Evolutionary conservation across 1,140 invertebrate genomes (phyloP).

Genomic region (Campoletis sonorensis): DNA sequence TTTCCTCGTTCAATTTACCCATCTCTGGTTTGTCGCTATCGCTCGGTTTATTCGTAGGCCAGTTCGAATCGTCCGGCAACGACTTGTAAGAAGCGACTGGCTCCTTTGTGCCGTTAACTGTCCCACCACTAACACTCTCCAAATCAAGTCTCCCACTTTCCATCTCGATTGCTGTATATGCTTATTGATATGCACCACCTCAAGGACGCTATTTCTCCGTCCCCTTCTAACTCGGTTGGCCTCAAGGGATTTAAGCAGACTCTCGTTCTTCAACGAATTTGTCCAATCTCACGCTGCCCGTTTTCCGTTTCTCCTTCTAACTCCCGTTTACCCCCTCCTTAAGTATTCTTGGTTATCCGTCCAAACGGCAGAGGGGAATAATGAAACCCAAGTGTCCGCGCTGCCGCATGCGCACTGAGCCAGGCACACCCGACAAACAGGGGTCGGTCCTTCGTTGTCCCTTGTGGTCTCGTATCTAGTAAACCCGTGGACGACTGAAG

Average conservation of each 20-base stretch:
- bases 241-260: neutral
- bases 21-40: conserved; percentile 24
- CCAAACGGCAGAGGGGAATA: too few relatives aligned
- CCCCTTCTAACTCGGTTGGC: neutral
- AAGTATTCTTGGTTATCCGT: too few relatives aligned
- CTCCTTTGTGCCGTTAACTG: conserved; percentile 56
- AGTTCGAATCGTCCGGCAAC: conserved; percentile 76
- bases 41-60: conserved; percentile 44
- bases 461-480: too few relatives aligned
- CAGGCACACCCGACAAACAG: too few relatives aligned
- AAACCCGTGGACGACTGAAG: too few relatives aligned
- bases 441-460: too few relatives aligned
- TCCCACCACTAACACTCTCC: conserved; percentile 59
- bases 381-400: too few relatives aligned
- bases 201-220: conserved; percentile 44
- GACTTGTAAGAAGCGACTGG: conserved; percentile 77
- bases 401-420: too few relatives aligned
- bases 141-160: conserved; percentile 60
- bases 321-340: neutral
- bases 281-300: neutral
- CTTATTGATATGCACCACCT: conserved; percentile 46
- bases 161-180: conserved; percentile 17
- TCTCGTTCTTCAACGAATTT: neutral
- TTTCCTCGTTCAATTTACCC: conserved; percentile 39
- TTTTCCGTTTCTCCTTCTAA: neutral